A percentile compares a stretch with the other conserved stretches of the same genome.
Conservation (phyloP, 2,888 invertebrate species). For the Sinohyriopsis cumingii region DNA sequence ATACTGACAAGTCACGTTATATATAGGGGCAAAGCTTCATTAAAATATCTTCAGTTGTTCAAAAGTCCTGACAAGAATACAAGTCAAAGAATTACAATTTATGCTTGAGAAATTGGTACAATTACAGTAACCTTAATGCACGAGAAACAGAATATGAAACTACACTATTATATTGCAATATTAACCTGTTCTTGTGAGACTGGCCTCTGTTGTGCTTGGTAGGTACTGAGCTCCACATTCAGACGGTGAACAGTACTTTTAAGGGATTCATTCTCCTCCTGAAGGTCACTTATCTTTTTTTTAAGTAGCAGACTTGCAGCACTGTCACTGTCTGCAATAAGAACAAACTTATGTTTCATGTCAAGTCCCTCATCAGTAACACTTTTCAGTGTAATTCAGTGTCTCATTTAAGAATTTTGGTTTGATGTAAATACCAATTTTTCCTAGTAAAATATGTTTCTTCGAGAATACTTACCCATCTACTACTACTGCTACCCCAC, state of each 20-base stretch:
- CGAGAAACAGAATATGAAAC: background rate
- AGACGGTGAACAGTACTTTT: constrained; percentile 63
- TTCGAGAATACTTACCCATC: no score
- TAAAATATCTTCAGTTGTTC: no score
- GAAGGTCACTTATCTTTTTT: constrained; percentile 60
- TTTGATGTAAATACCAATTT: no score
- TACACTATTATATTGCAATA: background rate
- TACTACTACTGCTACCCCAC: no score
- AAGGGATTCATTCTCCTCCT: constrained; percentile 64
- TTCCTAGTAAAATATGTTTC: no score
- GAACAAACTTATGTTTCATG: background rate
- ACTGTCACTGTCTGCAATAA: constrained; percentile 46
- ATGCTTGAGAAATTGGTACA: background rate
- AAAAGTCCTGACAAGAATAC: no score
- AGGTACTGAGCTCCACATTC: constrained; percentile 68
- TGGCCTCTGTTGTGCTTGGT: constrained; percentile 65
- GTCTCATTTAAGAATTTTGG: no score
- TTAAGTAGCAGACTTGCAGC: constrained; percentile 49
- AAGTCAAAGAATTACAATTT: no score
- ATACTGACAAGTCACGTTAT: no score
- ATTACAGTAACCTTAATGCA: background rate
- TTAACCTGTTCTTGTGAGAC: constrained; percentile 37
- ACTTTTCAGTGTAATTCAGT: no score
- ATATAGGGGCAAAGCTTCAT: no score
- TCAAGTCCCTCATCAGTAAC: background rate